Conservation (phyloP, 2,113 vertebrate species). For the Forbesichthys agassizii region DNA sequence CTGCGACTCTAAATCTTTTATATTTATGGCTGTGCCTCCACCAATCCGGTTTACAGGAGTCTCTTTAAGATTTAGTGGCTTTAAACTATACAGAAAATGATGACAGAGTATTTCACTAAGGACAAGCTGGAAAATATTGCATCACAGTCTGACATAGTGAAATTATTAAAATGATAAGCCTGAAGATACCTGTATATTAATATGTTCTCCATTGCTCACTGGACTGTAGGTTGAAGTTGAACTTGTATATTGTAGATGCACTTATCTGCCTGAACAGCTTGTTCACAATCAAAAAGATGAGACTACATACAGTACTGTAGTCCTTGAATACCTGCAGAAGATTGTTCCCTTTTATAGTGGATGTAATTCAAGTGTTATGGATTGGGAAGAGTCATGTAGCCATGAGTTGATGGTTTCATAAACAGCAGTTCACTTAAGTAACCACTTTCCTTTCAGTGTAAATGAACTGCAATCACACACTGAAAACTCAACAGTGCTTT, state of each 20-base stretch:
- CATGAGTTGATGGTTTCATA: constrained; percentile 32
- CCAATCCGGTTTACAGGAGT: constrained; percentile 61
- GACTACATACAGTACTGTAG: constrained; percentile 42
- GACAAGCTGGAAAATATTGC: constrained; percentile 48
- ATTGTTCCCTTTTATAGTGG: constrained; percentile 47
- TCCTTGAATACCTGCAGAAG: constrained; percentile 48
- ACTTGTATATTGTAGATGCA: constrained; percentile 26
- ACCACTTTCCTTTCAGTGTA: no score
- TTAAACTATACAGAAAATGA: constrained; percentile 66
- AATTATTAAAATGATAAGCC: constrained; percentile 48
- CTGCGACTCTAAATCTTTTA: constrained; percentile 57
- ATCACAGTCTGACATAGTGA: constrained; percentile 36
- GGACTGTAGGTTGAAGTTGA: constrained; percentile 25
- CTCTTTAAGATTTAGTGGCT: constrained; percentile 71
- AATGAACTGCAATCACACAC: constrained; percentile 1
- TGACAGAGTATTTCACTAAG: constrained; percentile 60
- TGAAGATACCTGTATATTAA: constrained; percentile 1
- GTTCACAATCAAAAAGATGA: constrained; percentile 46
- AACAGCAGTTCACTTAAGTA: constrained; percentile 31
- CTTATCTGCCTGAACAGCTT: constrained; percentile 28
- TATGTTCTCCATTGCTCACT: constrained; percentile 42
- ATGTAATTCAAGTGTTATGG: constrained; percentile 22
- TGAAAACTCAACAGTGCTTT: constrained; percentile 54
- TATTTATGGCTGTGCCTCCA: constrained; percentile 68
- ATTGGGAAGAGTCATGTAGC: constrained; percentile 21